Evolutionary conservation across 1,140 invertebrate genomes (phyloP), one percentile per base, ranked within the genome.

Genomic region (Metaphire vulgaris): DNA sequence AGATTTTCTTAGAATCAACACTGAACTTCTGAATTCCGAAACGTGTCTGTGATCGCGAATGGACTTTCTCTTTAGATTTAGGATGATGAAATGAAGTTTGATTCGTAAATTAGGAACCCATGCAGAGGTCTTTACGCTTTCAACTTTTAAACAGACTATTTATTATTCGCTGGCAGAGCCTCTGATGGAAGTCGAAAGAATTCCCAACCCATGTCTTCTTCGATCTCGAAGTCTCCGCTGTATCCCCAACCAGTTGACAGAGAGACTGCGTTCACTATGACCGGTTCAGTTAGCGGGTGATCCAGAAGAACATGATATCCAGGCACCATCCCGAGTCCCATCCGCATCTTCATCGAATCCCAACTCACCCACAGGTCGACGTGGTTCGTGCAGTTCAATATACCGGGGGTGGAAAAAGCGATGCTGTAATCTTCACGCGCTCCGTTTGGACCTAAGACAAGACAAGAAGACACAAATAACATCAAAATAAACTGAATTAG

Each of bases 301-400:
- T 34, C 32, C 28, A 72, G 32, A n/a, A 72, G 41, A 26, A 33
- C 26, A 33, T 32, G 41, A 26, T 33, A 32, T 29, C 70, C 32
- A 2, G 41, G 32, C 12, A 1, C 26, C 70, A 34, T 33, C 29
- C 70, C 70, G 30, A 28, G 32, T 31, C 70, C 70, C 70, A 72
- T 34, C 2, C 70, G 70, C 32, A 72, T 72, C 21, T 33, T 72
- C 21, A 32, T 34, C 32, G 28, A 26, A 14, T 29, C 32, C 70
- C 70, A 72, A 32, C 41, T 32, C 6, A 72, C 30, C 70, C 70
- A 72, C 28, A 72, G 70, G 70, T 72, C 70, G 70, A 72, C 70
- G 70, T 33, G 41, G 1, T 26, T 28, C 12, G 28, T 34, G 30
- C 70, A 72, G 21, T 33, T 32, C 12, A 72, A 32, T 12, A 72